Evolutionary conservation across 2,888 invertebrate genomes (phyloP).

Genomic region (Athrips mouffetella): DNA sequence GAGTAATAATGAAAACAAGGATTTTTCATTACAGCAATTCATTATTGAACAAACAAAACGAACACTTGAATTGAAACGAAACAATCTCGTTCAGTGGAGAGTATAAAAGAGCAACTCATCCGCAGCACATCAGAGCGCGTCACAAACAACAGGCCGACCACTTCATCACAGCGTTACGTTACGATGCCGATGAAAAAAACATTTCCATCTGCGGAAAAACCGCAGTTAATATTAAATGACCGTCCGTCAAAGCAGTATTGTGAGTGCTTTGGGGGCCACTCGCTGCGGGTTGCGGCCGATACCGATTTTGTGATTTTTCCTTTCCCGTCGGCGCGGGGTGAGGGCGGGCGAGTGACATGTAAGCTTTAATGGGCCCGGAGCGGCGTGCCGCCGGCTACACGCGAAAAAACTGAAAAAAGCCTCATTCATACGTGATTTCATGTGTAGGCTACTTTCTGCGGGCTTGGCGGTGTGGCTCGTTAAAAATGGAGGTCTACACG

Average conservation of each 20-base stretch:
- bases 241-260: conserved; percentile 76
- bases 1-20: conserved; percentile 1
- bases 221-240: conserved; percentile 78
- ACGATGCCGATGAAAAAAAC: conserved; percentile 70
- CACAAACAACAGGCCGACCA: conserved; percentile 70
- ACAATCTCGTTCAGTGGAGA: conserved; percentile 54
- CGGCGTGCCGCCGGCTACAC: conserved; percentile 64
- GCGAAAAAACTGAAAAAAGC: conserved; percentile 73
- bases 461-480: conserved; percentile 70
- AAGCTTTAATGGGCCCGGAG: conserved; percentile 73
- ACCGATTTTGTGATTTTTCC: conserved; percentile 74
- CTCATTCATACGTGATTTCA: conserved; percentile 78
- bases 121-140: conserved; percentile 65
- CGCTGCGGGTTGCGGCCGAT: conserved; percentile 68
- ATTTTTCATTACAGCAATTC: conserved; percentile 8
- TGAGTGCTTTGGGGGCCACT: conserved; percentile 56
- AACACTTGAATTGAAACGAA: conserved; percentile 53
- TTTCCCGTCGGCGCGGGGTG: conserved; percentile 36
- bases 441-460: conserved; percentile 76
- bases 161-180: conserved; percentile 72
- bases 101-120: conserved; percentile 66
- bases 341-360: conserved; percentile 68
- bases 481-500: conserved; percentile 74
- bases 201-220: conserved; percentile 76
- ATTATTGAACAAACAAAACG: conserved; percentile 33